Evolutionary conservation across 2,888 invertebrate species (phyloP).

Genomic region (Drosophila cracens): DNA sequence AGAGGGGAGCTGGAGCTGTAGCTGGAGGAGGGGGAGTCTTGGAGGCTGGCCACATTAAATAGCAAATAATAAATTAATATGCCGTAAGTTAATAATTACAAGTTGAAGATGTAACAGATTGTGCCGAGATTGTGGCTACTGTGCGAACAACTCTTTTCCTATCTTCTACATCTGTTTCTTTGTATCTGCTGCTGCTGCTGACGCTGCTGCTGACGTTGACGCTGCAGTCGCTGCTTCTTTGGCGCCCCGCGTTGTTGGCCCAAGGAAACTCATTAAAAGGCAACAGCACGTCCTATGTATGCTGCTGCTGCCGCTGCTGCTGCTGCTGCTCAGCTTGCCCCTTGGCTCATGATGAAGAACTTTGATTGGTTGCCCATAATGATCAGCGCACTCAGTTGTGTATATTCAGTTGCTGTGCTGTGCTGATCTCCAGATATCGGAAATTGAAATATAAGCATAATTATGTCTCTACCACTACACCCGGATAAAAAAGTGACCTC

Average conservation of each 20-base stretch:
- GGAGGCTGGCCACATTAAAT: constrained; percentile 77
- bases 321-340: constrained; percentile 1
- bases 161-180: constrained; percentile 51
- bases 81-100: constrained; percentile 80
- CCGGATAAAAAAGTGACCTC: background rate
- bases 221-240: constrained; percentile 16
- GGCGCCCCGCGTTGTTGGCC: constrained; percentile 44
- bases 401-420: constrained; percentile 1
- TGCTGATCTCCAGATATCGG: constrained; percentile 12
- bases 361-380: constrained; percentile 34
- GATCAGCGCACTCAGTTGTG: constrained; percentile 11
- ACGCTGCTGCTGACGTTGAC: background rate
- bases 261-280: constrained; percentile 74
- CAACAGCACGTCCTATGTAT: constrained; percentile 41
- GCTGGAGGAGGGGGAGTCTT: constrained; percentile 25
- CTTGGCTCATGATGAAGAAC: constrained; percentile 19
- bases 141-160: constrained; percentile 52
- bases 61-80: constrained; percentile 80
- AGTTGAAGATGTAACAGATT: constrained; percentile 72
- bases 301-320: background rate
- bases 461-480: background rate
- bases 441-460: constrained; percentile 20
- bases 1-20: background rate
- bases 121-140: constrained; percentile 71
- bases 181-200: constrained; percentile 18